Evolutionary conservation across 2,113 vertebrate genomes (phyloP).

Genomic region (Tonatia bakeri): DNA sequence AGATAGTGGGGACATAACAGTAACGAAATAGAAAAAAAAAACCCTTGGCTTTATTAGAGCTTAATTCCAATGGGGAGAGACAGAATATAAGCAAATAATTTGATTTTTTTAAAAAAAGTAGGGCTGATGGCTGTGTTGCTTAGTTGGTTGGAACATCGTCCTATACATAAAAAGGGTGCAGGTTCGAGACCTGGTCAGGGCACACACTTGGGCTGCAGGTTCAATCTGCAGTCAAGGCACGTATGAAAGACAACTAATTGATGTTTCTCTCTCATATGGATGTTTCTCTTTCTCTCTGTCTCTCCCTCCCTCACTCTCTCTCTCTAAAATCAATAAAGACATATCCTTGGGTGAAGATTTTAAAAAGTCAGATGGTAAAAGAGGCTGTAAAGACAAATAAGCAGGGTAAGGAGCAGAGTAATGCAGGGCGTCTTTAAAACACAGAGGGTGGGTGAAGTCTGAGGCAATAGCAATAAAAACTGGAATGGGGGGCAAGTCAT

Average conservation of each 20-base stretch:
- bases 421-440: not conserved
- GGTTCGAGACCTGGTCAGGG: too few relatives aligned
- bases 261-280: too few relatives aligned
- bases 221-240: too few relatives aligned
- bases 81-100: not conserved
- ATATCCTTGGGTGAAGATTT: too few relatives aligned
- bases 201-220: too few relatives aligned
- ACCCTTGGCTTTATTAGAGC: not conserved
- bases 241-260: too few relatives aligned
- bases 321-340: too few relatives aligned
- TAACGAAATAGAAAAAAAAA: not conserved
- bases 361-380: not conserved
- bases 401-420: not conserved
- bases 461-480: not conserved
- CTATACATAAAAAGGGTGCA: too few relatives aligned
- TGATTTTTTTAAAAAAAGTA: not conserved
- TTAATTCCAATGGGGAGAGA: not conserved
- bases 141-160: too few relatives aligned
- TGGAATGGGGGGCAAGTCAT: not conserved
- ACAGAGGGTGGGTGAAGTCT: not conserved
- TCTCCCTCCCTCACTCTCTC: too few relatives aligned
- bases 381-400: not conserved
- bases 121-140: too few relatives aligned
- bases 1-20: not conserved
- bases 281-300: too few relatives aligned